A percentile compares a stretch with the other conserved stretches of the same genome.
These are phyloP conservation scores for Scaptomyza caliginosa DNA, from an alignment of 2,888 invertebrate species.

Conservation along the genomic window DNA sequence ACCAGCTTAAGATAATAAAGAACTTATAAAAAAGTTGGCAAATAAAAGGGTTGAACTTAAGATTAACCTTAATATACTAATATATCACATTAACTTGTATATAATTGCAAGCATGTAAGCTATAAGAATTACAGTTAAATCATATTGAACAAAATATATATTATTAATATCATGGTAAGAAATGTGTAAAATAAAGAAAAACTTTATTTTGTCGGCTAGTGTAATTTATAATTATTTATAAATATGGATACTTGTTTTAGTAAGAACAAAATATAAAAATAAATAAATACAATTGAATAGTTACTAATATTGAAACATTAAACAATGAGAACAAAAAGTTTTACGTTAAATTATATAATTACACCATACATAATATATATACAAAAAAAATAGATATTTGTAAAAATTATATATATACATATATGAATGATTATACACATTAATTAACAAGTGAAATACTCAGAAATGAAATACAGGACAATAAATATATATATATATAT, in stretches of 20 bases:
- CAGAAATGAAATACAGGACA: slow-evolving; percentile 69
- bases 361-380: slow-evolving; percentile 24
- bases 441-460: slow-evolving; percentile 59
- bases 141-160: slow-evolving; percentile 4
- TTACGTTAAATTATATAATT: slow-evolving; percentile 15
- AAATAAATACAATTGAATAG: too few species aligned
- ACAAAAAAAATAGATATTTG: slow-evolving; percentile 16
- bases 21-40: too few species aligned
- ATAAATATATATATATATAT: slow-evolving; percentile 60
- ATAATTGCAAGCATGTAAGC: not conserved
- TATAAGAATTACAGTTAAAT: not conserved
- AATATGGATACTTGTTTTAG: not conserved
- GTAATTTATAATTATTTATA: not conserved
- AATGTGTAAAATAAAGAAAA: not conserved
- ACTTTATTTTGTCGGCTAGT: slow-evolving; percentile 5
- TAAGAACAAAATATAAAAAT: slow-evolving; percentile 17
- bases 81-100: not conserved
- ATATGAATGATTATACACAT: slow-evolving; percentile 20
- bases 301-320: slow-evolving; percentile 27
- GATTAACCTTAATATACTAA: not conserved
- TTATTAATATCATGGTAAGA: not conserved
- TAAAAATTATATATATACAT: slow-evolving; percentile 10
- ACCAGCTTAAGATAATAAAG: not conserved
- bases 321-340: slow-evolving; percentile 26
- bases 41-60: slow-evolving; percentile 4